Evolutionary conservation across 37 sponge, comb jelly and placozoan genomes (phyloP).

Genomic region (Haliclona indistincta): DNA sequence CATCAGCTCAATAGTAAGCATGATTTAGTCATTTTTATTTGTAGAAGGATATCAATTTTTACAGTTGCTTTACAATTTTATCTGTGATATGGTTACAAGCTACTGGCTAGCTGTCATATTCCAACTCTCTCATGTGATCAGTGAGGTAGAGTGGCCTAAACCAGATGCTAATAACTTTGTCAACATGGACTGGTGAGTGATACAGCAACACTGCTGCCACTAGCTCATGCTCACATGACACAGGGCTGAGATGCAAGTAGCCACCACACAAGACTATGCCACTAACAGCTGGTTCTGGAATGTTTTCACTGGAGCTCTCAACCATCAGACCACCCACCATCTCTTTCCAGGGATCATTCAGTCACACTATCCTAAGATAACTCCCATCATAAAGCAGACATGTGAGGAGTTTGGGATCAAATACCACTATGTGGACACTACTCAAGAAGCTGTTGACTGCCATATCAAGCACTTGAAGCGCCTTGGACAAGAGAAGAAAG

Average conservation of each 20-base stretch:
- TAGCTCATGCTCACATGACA: background rate
- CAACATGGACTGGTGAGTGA: conserved; percentile 84
- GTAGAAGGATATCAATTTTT: background rate
- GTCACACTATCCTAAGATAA: conserved; percentile 82
- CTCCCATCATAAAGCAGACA: conserved; percentile 83
- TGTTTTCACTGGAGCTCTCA: conserved; percentile 85
- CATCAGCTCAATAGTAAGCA: conserved; percentile 53
- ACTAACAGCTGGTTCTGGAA: conserved; percentile 93
- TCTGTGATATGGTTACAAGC: conserved; percentile 76
- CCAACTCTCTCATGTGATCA: conserved; percentile 92
- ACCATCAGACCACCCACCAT: conserved; percentile 92
- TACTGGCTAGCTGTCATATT: conserved; percentile 94
- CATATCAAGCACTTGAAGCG: conserved; percentile 82
- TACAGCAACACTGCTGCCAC: background rate
- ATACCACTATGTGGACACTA: conserved; percentile 84
- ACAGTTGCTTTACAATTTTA: conserved; percentile 58
- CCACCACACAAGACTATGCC: conserved; percentile 89
- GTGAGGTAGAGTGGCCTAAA: conserved; percentile 91
- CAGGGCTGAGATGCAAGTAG: conserved; percentile 90
- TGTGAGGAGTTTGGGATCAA: conserved; percentile 87
- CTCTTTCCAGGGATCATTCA: conserved; percentile 89
- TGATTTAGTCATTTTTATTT: no score
- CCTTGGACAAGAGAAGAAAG: conserved; percentile 64
- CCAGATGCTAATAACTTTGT: conserved; percentile 81
- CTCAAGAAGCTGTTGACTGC: conserved; percentile 76